Percentiles rank a stretch among this genome's conserved stretches.
These are phyloP conservation scores for Platerodrilus igneus DNA, from an alignment of 2,888 invertebrate genomes.

Conservation along the genomic window DNA sequence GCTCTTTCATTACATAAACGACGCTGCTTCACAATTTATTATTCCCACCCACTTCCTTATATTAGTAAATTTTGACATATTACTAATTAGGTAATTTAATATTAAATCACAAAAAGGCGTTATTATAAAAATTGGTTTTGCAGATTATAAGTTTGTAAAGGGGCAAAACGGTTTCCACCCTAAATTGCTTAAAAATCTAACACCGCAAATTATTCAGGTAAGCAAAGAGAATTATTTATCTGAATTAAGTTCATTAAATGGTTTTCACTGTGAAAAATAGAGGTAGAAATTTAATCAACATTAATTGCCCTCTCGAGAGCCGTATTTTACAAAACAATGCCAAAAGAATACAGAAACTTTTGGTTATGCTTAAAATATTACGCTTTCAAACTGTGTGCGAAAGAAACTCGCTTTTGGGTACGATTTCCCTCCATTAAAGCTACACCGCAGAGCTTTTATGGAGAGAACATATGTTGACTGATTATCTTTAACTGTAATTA, in stretches of 20 bases:
- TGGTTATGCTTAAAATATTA: constrained; percentile 21
- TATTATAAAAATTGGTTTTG: too few relatives aligned
- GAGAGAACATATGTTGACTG: too few relatives aligned
- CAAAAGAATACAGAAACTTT: constrained; percentile 21
- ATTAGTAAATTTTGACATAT: constrained; percentile 31
- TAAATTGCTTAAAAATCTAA: too few relatives aligned
- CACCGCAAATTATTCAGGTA: constrained; percentile 11
- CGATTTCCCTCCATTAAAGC: too few relatives aligned
- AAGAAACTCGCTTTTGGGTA: too few relatives aligned
- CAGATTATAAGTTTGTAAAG: too few relatives aligned
- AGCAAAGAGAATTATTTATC: constrained; percentile 30
- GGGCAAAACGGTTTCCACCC: too few relatives aligned
- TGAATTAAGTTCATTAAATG: constrained; percentile 33
- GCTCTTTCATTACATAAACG: constrained; percentile 36
- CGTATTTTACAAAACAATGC: constrained; percentile 24
- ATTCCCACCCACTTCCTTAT: constrained; percentile 26
- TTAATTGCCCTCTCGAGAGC: constrained; percentile 29
- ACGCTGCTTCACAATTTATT: constrained; percentile 37
- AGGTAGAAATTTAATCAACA: constrained; percentile 31
- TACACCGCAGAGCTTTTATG: too few relatives aligned
- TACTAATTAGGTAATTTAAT: constrained; percentile 35
- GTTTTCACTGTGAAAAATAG: constrained; percentile 30
- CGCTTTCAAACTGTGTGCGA: too few relatives aligned
- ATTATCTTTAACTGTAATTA: too few relatives aligned
- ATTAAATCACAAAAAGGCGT: too few relatives aligned